Evolutionary conservation across 1,140 invertebrate genomes (phyloP), one percentile per base, ranked within the genome.

Genomic region (Zaprionus tsacasi): DNA sequence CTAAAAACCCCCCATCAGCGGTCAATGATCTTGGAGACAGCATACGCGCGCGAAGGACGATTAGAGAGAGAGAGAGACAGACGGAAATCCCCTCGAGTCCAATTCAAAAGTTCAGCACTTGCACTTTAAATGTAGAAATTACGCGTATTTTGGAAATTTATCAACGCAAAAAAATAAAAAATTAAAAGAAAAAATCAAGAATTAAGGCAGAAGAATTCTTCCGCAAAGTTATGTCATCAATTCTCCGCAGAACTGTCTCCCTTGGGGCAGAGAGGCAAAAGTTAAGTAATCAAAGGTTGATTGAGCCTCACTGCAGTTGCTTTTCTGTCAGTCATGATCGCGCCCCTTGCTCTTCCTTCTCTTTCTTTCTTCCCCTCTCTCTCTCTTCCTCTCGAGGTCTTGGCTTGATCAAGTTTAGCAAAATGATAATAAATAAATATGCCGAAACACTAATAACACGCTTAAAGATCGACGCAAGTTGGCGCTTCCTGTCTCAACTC

Each of bases 401-500:
- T 36, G 30, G 12, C 10, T 70, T 57, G 25, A 36, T 50, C 59
- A 59, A 65, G 58, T 65, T 70, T 65, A 76, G 72, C 72, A 54
- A 87, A 88, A 88, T 87, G 74, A 88, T 88, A 88, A 88, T 88
- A 88, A 88, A 88, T 88, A 88, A 88, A 88, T 88, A 85, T 88
- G 75, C 85, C 85, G 81, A 88, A 89, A 88, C 85, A 88, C 85
- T 88, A 88, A 89, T 88, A 88, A 88, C 85, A 88, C 85, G 80
- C 80, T 83, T 89, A 83, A 83, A 76, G 85, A 83, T 83, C 89
- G 81, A 70, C 77, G 80, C 83, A 88, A 88, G 85, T 88, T 75
- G 83, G 77, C 81, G 83, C 83, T 88, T 88, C 83, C 83, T 88
- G 83, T 73, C 48, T 52, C 54, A 54, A 33, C n/a, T 57, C 56